These are phyloP conservation scores for Hydropsyche tenuis DNA, from an alignment of 1,140 invertebrate genomes.

Conservation along the genomic window DNA sequence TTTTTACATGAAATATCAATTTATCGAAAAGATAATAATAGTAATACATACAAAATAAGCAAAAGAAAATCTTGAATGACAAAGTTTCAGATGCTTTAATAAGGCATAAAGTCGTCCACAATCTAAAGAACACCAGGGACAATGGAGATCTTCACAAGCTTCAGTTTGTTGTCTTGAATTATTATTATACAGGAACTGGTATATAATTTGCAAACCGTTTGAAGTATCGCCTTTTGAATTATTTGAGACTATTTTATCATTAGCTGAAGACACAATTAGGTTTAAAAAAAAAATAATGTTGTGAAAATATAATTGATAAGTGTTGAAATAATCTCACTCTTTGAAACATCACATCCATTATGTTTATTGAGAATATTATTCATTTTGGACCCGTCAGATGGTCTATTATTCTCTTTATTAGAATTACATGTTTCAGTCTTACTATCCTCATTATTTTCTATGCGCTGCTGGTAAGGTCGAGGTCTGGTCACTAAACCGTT, in stretches of 20 bases:
- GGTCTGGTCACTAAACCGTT: slow-evolving; percentile 74
- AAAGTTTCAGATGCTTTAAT: slow-evolving; percentile 91
- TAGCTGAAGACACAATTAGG: slow-evolving; percentile 24
- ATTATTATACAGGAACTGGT: slow-evolving; percentile 96
- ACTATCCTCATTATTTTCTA: slow-evolving; percentile 55
- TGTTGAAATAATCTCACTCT: not conserved
- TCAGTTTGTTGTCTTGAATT: slow-evolving; percentile 94
- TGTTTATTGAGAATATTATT: slow-evolving; percentile 44
- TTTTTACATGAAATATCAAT: slow-evolving; percentile 7
- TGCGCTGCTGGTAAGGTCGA: slow-evolving; percentile 60
- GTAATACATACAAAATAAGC: slow-evolving; percentile 79
- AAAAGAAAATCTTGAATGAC: slow-evolving; percentile 93
- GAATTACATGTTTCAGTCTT: slow-evolving; percentile 43
- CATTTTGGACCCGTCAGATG: slow-evolving; percentile 52
- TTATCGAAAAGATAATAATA: not conserved
- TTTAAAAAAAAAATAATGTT: too few relatives aligned
- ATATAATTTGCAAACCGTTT: slow-evolving; percentile 79
- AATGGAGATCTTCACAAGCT: slow-evolving; percentile 88
- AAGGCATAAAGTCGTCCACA: slow-evolving; percentile 87
- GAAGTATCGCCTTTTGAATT: slow-evolving; percentile 13
- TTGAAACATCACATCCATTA: slow-evolving; percentile 22
- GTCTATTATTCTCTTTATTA: slow-evolving; percentile 68
- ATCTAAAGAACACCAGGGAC: slow-evolving; percentile 94
- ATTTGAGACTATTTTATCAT: not conserved
- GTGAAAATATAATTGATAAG: not conserved